Evolutionary conservation across 2,888 invertebrate species (phyloP).

Genomic region (Heliconius ismenius): DNA sequence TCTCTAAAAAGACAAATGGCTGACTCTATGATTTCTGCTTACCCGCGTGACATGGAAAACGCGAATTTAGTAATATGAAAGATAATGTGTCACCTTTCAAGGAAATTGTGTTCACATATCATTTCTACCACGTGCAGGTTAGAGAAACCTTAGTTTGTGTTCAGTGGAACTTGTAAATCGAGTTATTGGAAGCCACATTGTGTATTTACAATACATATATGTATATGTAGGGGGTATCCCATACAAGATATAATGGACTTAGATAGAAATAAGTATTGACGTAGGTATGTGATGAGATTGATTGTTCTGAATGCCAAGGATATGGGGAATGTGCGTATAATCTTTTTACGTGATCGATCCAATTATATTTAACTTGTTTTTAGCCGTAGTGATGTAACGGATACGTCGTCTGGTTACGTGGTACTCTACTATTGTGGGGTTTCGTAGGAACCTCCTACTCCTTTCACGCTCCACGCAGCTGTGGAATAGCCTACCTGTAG

Average conservation of each 20-base stretch:
- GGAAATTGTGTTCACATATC: conserved; percentile 2
- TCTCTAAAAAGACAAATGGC: background rate
- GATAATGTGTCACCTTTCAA: background rate
- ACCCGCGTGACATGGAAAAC: background rate
- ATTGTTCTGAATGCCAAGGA: conserved; percentile 35
- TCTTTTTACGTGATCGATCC: conserved; percentile 11
- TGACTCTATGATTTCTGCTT: background rate
- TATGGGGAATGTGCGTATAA: background rate
- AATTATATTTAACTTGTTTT: conserved; percentile 2
- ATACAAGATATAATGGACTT: conserved; percentile 34
- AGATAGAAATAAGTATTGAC: conserved; percentile 35
- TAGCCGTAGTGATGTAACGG: background rate
- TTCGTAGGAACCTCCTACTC: no score
- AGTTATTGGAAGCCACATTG: conserved; percentile 71
- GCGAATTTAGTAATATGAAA: background rate
- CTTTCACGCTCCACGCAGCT: no score
- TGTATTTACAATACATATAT: conserved; percentile 52
- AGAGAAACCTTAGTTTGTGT: conserved; percentile 66
- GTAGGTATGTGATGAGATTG: conserved; percentile 26
- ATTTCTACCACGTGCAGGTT: conserved; percentile 44
- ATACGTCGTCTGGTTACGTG: no score
- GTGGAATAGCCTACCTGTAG: no score
- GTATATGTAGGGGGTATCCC: no score
- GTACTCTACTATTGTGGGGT: no score
- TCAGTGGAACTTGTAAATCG: conserved; percentile 69